Evolutionary conservation across 2,888 invertebrate genomes (phyloP).

Genomic region (Camponotus fellah): DNA sequence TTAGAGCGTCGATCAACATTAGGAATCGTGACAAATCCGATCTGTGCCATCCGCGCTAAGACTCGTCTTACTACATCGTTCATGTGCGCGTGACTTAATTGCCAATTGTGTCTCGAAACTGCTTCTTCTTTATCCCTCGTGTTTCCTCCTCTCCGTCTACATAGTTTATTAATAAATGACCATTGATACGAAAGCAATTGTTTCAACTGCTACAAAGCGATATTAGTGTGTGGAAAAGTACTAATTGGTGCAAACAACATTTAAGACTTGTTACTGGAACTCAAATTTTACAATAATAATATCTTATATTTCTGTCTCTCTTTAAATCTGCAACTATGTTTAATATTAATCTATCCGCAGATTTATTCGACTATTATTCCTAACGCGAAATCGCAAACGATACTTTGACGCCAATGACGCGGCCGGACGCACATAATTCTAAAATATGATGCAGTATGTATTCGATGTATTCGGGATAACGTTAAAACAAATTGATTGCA

Average conservation of each 20-base stretch:
- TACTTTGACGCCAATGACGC: constrained; percentile 16
- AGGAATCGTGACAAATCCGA: constrained; percentile 85
- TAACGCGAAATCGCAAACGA: constrained; percentile 8
- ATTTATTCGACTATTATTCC: background rate
- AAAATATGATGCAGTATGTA: constrained; percentile 33
- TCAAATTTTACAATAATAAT: no score
- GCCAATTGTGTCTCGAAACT: constrained; percentile 68
- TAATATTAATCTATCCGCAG: background rate
- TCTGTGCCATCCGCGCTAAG: constrained; percentile 73
- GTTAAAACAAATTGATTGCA: constrained; percentile 54
- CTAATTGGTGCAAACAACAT: constrained; percentile 21
- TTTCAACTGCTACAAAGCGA: constrained; percentile 26
- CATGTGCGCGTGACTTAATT: constrained; percentile 69
- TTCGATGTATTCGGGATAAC: constrained; percentile 43
- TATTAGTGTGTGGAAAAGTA: constrained; percentile 14
- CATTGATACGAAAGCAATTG: constrained; percentile 58
- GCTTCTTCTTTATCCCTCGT: constrained; percentile 68
- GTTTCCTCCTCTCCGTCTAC: constrained; percentile 44
- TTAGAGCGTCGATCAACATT: constrained; percentile 84
- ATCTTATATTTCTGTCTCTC: no score
- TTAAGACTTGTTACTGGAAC: background rate
- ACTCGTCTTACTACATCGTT: constrained; percentile 44
- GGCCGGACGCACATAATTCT: constrained; percentile 31
- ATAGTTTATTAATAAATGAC: constrained; percentile 61
- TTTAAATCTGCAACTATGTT: background rate